Base-by-base conservation (phyloP, 2,888 invertebrate species). In the Silvanus unidentatus region DNA sequence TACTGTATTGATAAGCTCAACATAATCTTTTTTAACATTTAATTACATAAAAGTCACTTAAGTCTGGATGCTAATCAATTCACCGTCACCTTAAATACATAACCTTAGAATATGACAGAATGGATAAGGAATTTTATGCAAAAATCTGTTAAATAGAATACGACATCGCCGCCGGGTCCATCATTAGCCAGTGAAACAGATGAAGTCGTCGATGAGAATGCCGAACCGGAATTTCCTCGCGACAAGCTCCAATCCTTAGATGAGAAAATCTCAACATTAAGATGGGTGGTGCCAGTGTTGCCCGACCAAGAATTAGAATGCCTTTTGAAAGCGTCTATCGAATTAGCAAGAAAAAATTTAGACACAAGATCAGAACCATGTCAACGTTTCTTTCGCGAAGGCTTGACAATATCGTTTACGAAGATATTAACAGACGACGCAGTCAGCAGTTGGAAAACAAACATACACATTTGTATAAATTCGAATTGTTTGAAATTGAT, bases 351-450 rank as follows among this genome's bases (percentile, higher is more conserved):
- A 68, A 86, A 84, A 76, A 91, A 92, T 85, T 78, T 88, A 71
- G 96, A 97, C 75, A 82, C 84, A 51, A 84, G 87, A 66, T 88
- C 92, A 69, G 86, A 88, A 72, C 82, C 87, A 42, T 97, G 96
- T 72, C 93, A 95, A 70, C 80, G 92, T 59, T 97, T 97, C 75
- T 95, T 94, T 76, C 84, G 90, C 62, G 95, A 96, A 70, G 93
- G 94, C 41, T 78, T 97, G 57, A 92, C 93, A 50, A 82, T 89
- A 57, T 96, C 96, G 42, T 97, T 97, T 73, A 91, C 91, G 40
- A 96, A 96, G 77, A 94, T 97, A 67, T 79, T 97, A 64, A 95
- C 95, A 12, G 97, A 97, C 73, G 97, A 97, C 73, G 96, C 97
- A 42, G 96, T 97, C 41, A 90, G 90, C 65, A 94, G 94, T 64